A percentile compares a stretch with the other conserved stretches of the same genome.
Evolutionary conservation across 2,888 invertebrate genomes (phyloP).

Genomic region (Pristionchus maxplancki): DNA sequence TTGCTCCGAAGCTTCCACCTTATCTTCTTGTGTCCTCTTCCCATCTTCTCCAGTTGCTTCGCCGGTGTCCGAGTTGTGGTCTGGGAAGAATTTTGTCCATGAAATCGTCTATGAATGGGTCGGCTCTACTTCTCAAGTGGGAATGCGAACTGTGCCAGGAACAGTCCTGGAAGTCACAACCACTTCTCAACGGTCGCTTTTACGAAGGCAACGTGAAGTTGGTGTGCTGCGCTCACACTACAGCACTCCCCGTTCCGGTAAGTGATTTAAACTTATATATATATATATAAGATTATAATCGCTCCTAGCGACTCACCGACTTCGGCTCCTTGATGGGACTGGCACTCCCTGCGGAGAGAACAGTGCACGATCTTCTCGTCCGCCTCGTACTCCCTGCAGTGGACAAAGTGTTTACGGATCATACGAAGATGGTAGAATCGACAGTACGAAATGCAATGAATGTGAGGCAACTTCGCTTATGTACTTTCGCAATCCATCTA

Average conservation of each 20-base stretch:
- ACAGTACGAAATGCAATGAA: not conserved
- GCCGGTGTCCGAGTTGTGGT: not conserved
- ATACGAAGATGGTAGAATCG: not conserved
- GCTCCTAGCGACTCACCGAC: not conserved
- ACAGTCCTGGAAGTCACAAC: constrained; percentile 1
- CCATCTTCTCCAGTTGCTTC: not conserved
- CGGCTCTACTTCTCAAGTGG: not conserved
- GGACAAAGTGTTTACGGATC: not conserved
- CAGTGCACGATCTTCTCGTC: not conserved
- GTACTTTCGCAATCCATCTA: not conserved
- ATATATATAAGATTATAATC: not conserved
- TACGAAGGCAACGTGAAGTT: constrained; percentile 8
- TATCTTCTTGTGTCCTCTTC: not conserved
- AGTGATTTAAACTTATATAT: not conserved
- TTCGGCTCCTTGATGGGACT: not conserved
- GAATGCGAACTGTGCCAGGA: not conserved
- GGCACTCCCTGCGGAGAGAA: not conserved
- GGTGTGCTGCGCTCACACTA: not conserved
- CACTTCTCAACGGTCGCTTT: not conserved
- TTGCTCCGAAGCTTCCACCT: not conserved
- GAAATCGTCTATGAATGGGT: not conserved
- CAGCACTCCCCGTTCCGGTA: not conserved
- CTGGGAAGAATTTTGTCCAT: not conserved
- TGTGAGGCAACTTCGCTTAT: not conserved
- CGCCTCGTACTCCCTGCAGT: not conserved